phyloP scores from a whole-genome alignment of 2,113 vertebrate species.

The Nothoprocta perdicaria region DNA sequence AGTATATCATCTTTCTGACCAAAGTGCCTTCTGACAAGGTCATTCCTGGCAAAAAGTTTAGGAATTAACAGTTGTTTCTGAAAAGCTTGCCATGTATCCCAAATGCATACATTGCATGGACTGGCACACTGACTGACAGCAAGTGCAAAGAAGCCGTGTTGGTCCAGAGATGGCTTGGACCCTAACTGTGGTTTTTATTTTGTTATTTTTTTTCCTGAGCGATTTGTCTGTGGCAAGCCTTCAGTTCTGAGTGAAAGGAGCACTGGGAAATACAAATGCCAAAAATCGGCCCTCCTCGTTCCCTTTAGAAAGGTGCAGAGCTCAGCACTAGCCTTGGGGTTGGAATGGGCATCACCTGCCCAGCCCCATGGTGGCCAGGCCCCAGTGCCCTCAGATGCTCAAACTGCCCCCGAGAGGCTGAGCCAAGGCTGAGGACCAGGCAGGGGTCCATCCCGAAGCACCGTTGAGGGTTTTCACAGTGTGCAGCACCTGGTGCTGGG shows the following conservation, averaged over 20 bases:
- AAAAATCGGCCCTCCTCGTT: neutral
- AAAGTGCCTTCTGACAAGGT: slow-evolving; percentile 47
- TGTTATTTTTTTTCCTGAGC: neutral
- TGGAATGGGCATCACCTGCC: too few species aligned
- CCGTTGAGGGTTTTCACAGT: neutral
- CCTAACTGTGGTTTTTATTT: rapidly evolving
- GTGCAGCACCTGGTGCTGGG: neutral
- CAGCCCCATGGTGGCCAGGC: too few species aligned
- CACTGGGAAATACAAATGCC: neutral
- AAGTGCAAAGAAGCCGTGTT: neutral
- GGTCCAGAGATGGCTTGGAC: neutral
- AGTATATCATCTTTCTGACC: slow-evolving; percentile 48
- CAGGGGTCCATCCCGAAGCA: neutral
- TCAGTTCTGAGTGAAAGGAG: neutral
- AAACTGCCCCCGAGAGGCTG: rapidly evolving
- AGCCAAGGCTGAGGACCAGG: rapidly evolving
- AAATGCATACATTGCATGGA: neutral
- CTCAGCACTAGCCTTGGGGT: neutral
- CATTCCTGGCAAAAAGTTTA: slow-evolving; percentile 37
- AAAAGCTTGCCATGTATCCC: slow-evolving; percentile 6
- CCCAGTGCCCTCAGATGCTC: neutral
- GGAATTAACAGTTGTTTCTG: slow-evolving; percentile 18
- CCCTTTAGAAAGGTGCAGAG: neutral
- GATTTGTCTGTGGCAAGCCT: neutral
- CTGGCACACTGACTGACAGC: slow-evolving; percentile 19